Conservation (phyloP, 1,140 invertebrate species). For the Solen grandis region DNA sequence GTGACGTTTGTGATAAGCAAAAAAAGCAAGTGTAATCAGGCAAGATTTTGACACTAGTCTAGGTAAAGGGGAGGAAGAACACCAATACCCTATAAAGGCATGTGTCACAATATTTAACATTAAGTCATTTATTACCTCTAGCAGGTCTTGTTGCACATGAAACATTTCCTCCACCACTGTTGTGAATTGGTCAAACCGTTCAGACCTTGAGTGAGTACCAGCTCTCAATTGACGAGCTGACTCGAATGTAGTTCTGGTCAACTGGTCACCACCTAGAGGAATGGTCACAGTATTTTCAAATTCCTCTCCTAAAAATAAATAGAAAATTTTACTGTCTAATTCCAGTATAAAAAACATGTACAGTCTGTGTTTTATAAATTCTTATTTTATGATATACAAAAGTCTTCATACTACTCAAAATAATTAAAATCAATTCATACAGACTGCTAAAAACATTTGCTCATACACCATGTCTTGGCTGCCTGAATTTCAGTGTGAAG, state of each 20-base stretch:
- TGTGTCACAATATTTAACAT: no score
- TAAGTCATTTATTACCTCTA: no score
- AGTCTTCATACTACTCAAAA: no score
- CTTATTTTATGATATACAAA: no score
- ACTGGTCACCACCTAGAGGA: conserved; percentile 37
- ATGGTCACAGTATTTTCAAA: conserved; percentile 20
- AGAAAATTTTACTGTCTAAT: neutral
- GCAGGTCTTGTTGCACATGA: conserved; percentile 29
- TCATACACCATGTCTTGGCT: no score
- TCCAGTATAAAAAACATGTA: neutral
- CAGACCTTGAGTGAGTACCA: conserved; percentile 13
- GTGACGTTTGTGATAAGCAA: conserved; percentile 23
- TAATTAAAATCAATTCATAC: no score
- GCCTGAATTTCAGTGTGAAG: no score
- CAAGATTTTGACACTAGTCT: neutral
- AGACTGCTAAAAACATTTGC: no score
- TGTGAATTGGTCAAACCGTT: neutral
- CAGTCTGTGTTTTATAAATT: no score
- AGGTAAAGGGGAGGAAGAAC: no score
- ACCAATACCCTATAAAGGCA: no score
- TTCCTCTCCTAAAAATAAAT: neutral
- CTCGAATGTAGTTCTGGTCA: conserved; percentile 28
- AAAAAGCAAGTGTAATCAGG: neutral
- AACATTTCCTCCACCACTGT: conserved; percentile 16
- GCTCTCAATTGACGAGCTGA: conserved; percentile 6